Evolutionary conservation across 2,113 vertebrate genomes (phyloP), one percentile per base, ranked within the genome.

Genomic region (Cygnus buccinator): DNA sequence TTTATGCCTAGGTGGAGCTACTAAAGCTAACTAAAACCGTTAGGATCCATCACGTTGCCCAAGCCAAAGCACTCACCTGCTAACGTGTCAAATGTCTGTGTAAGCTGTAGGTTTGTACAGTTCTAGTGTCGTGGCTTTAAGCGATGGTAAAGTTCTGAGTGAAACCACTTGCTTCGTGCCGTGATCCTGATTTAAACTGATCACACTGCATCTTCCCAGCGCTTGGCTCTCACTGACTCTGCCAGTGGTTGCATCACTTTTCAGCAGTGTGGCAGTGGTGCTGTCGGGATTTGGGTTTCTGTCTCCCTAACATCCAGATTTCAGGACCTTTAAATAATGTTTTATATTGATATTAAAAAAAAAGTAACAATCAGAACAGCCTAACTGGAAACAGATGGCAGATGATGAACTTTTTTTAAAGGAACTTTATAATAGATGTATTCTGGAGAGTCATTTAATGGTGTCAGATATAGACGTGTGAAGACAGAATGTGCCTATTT

Each of bases 341-440:
- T 95, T 94, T 78, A 5, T 65, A 61, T 81, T 94, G 58, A 41
- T 33, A 86, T 94, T 39, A 3, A 52, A 84, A 79, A 85, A 14
- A n/a, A n/a, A 29, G 26, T 22, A 22, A 48, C 21, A 48, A 87
- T 87, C 94, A 81, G 76, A 78, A 35, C 79, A 90, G 86, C 66
- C 73, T 94, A 96, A 95, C 80, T 91, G 84, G 89, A 96, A 95
- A 87, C 95, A 96, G 96, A 95, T 96, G 95, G 94, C 77, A 84
- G 90, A 92, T 87, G 61, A 84, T 66, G 65, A 89, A 48, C 70
- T 75, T 76, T n/a, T 78, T 89, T 71, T 46, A 44, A 85, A 85
- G 50, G 62, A 70, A 83, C 52, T 92, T 90, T 94, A 65, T 92
- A 86, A 95, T 94, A 31, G 57, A 7, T 58, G 54, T 75, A 41